Conservation (phyloP, 2,888 invertebrate genomes). For the Sphinx pinastri region DNA sequence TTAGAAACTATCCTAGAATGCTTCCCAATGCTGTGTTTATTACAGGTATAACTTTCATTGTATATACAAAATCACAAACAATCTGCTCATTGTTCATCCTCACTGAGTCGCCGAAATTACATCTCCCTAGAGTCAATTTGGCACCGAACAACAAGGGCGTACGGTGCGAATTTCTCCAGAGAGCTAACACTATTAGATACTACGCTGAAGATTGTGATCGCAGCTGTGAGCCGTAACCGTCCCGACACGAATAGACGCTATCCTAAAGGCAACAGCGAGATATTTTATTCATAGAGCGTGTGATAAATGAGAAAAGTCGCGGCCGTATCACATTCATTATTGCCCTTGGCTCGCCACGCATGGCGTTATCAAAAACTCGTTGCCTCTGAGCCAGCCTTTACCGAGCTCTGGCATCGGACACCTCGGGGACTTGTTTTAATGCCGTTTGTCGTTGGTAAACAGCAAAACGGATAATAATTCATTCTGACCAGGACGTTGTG, state of each 20-base stretch:
- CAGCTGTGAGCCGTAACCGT: conserved; percentile 65
- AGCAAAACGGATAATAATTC: conserved; percentile 70
- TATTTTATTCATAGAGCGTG: conserved; percentile 80
- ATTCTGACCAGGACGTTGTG: conserved; percentile 63
- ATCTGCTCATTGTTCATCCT: neutral
- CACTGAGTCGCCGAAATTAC: conserved; percentile 39
- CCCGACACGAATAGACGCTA: conserved; percentile 71
- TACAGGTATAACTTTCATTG: too few species aligned
- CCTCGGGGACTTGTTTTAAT: conserved; percentile 67
- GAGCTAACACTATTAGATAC: conserved; percentile 65
- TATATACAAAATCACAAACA: neutral
- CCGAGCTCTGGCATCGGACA: conserved; percentile 61
- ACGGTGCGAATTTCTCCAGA: conserved; percentile 66
- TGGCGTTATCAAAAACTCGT: conserved; percentile 80
- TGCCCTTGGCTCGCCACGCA: conserved; percentile 72
- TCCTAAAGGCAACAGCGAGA: conserved; percentile 74
- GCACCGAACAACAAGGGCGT: conserved; percentile 55
- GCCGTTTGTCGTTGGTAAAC: conserved; percentile 70
- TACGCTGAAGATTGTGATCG: conserved; percentile 68
- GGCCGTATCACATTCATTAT: conserved; percentile 80
- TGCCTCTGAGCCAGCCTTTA: conserved; percentile 66
- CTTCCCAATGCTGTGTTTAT: too few species aligned
- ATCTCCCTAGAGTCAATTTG: conserved; percentile 52
- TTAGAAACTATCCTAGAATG: too few species aligned
- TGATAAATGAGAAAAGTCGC: conserved; percentile 77